A percentile compares a stretch with the other conserved stretches of the same genome.
Evolutionary conservation across 2,888 invertebrate species (phyloP).

Genomic region (Cordilura impudica): DNA sequence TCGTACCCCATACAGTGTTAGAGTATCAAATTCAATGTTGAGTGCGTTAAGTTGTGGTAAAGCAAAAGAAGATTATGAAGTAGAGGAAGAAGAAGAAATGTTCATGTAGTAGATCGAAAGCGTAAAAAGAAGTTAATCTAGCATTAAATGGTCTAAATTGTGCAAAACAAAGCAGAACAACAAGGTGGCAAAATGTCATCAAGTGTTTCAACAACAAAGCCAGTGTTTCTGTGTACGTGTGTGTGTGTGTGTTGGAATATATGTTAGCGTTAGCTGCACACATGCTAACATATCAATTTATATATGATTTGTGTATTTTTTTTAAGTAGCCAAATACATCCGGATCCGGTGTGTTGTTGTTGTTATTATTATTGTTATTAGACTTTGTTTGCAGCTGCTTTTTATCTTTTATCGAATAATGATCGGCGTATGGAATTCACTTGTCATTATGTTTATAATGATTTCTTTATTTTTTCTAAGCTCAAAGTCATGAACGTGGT

Average conservation of each 20-base stretch:
- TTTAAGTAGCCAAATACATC: conserved; percentile 5
- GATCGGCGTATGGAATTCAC: background rate
- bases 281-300: background rate
- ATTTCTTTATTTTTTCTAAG: background rate
- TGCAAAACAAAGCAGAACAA: conserved; percentile 61
- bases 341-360: conserved; percentile 28
- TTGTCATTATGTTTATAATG: background rate
- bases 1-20: background rate
- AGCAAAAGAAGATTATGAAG: too few species aligned
- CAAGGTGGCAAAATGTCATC: conserved; percentile 36
- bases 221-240: background rate
- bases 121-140: conserved; percentile 66
- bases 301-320: conserved; percentile 2
- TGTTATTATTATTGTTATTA: background rate
- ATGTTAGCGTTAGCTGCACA: background rate
- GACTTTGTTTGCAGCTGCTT: background rate
- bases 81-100: background rate
- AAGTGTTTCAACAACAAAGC: conserved; percentile 4
- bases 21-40: background rate
- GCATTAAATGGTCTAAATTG: conserved; percentile 72
- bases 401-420: background rate
- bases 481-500: too few species aligned
- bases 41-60: background rate
- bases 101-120: conserved; percentile 17
- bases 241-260: background rate